Evolutionary conservation across 2,113 vertebrate species (phyloP), one percentile per base, ranked within the genome.

Genomic region (Chrysochloris asiatica): DNA sequence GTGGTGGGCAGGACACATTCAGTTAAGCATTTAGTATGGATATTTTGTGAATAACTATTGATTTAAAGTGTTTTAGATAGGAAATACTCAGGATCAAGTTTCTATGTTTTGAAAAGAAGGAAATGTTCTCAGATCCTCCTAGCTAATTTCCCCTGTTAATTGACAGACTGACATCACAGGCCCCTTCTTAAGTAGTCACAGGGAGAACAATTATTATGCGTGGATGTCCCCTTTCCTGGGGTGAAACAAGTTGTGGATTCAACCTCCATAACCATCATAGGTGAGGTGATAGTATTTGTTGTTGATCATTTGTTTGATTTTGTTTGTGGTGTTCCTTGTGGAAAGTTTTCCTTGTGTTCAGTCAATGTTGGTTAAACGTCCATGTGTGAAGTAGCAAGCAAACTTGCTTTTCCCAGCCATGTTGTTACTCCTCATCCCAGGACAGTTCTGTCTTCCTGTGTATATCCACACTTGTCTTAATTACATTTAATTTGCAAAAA

Each of bases 31-130:
- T 73, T 83, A 75, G 0, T 88, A 2, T 59, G 54, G 50, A 36
- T 79, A 69, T 79, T 90, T 90, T 82, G 6, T 88, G n/a, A 78
- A 69, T 87, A 86, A 76, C 48, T 69, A 28, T 4, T 65, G 78
- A 73, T 72, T 54, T 76, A 86, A 48, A 63, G 56, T 65, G 13
- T 72, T 76, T 85, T 36, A 82, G 80, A 36, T 59, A 78, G 5
- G 79, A 73, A 92, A 33, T 65, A 19, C 48, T 81, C 69, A 88
- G 78, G 56, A 63, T 36, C 48, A 61, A 41, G 48, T 47, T 69
- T 73, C 78, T 73, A 82, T 59, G 61, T 86, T 67, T 86, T 71
- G 77, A 54, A 36, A 92, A 4, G 61, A 84, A 88, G 65, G 45
- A 63, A 77, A 76, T 63, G 28, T 72, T 47, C 72, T 28, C 1